Evolutionary conservation across 2,113 vertebrate genomes (phyloP), one percentile per base, ranked within the genome.

Genomic region (Thunnus maccoyii): DNA sequence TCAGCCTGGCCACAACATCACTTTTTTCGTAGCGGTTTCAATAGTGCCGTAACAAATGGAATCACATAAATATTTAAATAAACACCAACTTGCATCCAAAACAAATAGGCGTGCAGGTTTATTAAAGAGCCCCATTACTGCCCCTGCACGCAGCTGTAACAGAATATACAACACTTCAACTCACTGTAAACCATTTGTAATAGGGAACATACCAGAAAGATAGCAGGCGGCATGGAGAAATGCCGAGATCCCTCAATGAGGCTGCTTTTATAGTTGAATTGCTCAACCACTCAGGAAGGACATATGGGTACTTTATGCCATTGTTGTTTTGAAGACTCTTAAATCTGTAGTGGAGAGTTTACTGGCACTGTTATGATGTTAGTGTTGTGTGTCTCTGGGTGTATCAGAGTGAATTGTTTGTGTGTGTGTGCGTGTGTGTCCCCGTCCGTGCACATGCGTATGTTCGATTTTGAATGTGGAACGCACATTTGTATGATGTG

Each of bases 41-140:
- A 72, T 78, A 79, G 80, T 78, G 30, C 58, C 46, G 46, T 85
- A 87, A 89, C 83, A 82, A 92, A 90, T 89, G 61, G 77, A 83
- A 62, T 81, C 48, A 70, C 32, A 51, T 92, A 88, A 90, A 93
- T 92, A 91, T 93, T 92, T 89, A 92, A 92, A 94, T 88, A 94
- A 94, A 93, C 89, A 92, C 44, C 1, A 61, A 86, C 78, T 74
- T 78, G 80, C 89, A 86, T 92, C 91, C 86, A 92, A 92, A 94
- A 90, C 89, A 93, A 94, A 94, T 93, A 92, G 76, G 72, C 52
- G 14, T 32, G 64, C 63, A 65, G 46, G 58, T 83, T 91, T 91
- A 84, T 88, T 91, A 86, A 86, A 88, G 50, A 80, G 61, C 63
- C 73, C 67, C 17, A 65, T 63, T 51, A 70, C 46, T 83, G 78